Conservation (phyloP, 64 coral and sea anemone species). For the Acropora yongei region DNA sequence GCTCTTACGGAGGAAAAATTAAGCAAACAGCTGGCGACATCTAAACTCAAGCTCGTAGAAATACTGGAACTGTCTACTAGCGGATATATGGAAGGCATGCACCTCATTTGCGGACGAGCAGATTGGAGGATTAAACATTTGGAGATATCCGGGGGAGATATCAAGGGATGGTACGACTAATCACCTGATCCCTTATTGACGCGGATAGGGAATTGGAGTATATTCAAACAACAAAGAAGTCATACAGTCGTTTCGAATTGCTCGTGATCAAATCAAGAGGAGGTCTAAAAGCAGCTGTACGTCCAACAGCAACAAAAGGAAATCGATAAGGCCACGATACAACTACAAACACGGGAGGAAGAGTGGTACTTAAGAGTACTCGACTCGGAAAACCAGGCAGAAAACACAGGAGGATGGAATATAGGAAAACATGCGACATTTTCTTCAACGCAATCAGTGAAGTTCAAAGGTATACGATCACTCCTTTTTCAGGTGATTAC, state of each 20-base stretch:
- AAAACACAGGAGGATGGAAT: too few relatives aligned
- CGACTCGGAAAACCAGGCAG: not conserved
- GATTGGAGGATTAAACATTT: too few relatives aligned
- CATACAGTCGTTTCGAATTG: not conserved
- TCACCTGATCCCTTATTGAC: too few relatives aligned
- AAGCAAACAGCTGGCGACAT: not conserved
- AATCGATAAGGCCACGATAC: not conserved
- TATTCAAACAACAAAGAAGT: not conserved
- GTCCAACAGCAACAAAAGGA: not conserved
- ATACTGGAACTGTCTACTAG: too few relatives aligned
- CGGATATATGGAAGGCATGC: too few relatives aligned
- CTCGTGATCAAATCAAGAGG: not conserved
- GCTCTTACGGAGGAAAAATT: not conserved
- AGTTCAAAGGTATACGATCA: conserved; percentile 43
- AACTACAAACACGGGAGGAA: not conserved
- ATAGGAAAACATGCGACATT: too few relatives aligned
- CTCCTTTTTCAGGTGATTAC: conserved; percentile 15
- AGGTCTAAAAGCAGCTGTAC: not conserved
- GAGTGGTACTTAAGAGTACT: not conserved
- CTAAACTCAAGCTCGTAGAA: too few relatives aligned
- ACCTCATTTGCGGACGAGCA: too few relatives aligned
- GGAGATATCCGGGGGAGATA: too few relatives aligned
- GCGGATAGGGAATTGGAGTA: not conserved
- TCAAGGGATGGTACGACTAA: too few relatives aligned
- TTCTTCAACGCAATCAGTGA: not conserved